Conservation (phyloP, 2,888 invertebrate genomes). For the Andrena haemorrhoa region DNA sequence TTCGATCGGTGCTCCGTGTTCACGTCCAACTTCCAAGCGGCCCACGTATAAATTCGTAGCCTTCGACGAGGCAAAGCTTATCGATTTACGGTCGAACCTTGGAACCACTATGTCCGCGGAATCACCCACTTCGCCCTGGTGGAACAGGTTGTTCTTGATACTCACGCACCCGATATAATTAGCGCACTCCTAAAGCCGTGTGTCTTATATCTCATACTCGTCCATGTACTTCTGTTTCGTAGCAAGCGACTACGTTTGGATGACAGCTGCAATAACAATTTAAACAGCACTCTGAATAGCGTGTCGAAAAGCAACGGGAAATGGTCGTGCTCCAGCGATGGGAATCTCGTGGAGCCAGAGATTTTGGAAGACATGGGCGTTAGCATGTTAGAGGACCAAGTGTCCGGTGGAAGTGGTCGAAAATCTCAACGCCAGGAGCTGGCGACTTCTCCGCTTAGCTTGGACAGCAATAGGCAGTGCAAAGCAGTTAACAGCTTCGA, state of each 20-base stretch:
- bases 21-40: background rate
- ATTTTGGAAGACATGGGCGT: conserved; percentile 88
- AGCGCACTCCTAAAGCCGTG: background rate
- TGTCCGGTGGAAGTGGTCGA: conserved; percentile 81
- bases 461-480: conserved; percentile 65
- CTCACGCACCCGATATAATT: background rate
- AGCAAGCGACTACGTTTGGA: conserved; percentile 81
- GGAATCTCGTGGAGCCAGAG: conserved; percentile 84
- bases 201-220: background rate
- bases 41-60: background rate
- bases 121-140: conserved; percentile 64
- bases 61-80: background rate
- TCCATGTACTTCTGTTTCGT: conserved; percentile 21
- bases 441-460: conserved; percentile 72
- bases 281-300: conserved; percentile 74
- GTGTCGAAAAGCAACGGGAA: conserved; percentile 72
- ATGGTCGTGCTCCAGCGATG: conserved; percentile 81
- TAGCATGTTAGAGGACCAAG: conserved; percentile 87
- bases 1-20: background rate
- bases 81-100: background rate
- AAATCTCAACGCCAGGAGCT: conserved; percentile 81
- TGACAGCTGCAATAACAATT: conserved; percentile 81
- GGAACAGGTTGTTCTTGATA: conserved; percentile 69
- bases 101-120: conserved; percentile 35
- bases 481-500: conserved; percentile 56